A percentile compares a stretch with the other conserved stretches of the same genome.
These are phyloP conservation scores for Listronotus oregonensis DNA, from an alignment of 1,140 invertebrate species.

Conservation along the genomic window DNA sequence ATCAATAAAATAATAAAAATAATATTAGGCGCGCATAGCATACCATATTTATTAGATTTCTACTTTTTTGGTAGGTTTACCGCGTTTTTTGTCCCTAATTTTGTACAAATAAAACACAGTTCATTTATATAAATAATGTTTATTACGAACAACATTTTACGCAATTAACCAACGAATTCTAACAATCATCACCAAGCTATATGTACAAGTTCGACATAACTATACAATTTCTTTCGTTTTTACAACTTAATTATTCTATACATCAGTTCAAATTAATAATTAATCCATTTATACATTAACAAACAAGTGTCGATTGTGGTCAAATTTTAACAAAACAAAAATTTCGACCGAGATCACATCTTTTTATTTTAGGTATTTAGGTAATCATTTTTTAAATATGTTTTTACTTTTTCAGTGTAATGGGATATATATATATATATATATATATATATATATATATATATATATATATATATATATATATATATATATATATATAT, in stretches of 20 bases:
- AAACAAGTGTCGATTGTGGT: constrained; percentile 12
- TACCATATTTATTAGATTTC: no score
- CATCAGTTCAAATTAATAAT: constrained; percentile 31
- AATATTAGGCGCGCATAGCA: no score
- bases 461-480: no score
- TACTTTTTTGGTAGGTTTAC: no score
- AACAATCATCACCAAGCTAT: constrained; percentile 31
- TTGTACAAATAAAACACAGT: constrained; percentile 4
- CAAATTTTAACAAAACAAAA: constrained; percentile 16
- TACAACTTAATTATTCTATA: constrained; percentile 26
- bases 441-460: no score
- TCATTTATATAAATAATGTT: constrained; percentile 29
- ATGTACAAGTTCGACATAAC: constrained; percentile 21
- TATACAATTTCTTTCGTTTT: constrained; percentile 4
- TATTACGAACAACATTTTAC: constrained; percentile 32
- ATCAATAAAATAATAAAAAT: no score
- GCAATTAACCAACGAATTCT: constrained; percentile 29
- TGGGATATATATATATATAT: no score
- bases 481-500: no score
- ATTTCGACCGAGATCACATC: constrained; percentile 21
- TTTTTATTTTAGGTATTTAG: background rate
- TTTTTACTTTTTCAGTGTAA: no score
- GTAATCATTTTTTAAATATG: no score
- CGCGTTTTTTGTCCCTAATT: no score
- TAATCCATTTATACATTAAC: constrained; percentile 7